Percentiles rank a stretch among this genome's conserved stretches.
These are phyloP conservation scores for Muntiacus muntjak DNA, from an alignment of 2,113 vertebrate species.

Conservation along the genomic window DNA sequence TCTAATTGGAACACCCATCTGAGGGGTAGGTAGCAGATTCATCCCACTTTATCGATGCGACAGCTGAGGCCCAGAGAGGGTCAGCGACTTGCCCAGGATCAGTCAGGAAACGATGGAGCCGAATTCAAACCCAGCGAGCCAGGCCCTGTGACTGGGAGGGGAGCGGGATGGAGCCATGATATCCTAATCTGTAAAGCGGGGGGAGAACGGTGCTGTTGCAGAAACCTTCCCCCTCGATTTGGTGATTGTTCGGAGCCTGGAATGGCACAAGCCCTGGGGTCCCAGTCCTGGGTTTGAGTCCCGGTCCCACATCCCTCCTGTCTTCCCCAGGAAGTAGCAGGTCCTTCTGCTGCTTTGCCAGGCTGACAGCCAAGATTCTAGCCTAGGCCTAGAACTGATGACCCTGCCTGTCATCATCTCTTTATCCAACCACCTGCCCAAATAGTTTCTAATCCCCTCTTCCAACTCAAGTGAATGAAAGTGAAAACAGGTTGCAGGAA, in stretches of 20 bases:
- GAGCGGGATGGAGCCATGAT: background rate
- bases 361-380: background rate
- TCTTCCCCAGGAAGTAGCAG: background rate
- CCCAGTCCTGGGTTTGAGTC: too few relatives aligned
- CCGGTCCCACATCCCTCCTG: background rate
- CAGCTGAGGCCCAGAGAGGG: background rate
- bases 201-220: accelerated
- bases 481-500: background rate
- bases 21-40: background rate
- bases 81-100: background rate
- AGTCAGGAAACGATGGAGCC: background rate
- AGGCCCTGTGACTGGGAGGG: background rate
- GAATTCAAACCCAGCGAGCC: background rate
- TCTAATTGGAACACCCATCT: background rate
- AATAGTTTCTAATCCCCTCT: background rate
- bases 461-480: background rate
- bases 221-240: accelerated
- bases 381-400: background rate
- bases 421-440: background rate
- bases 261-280: background rate
- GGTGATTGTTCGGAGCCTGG: background rate
- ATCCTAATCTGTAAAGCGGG: background rate
- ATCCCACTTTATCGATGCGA: background rate
- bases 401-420: background rate
- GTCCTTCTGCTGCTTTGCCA: background rate